A percentile compares a stretch with the other conserved stretches of the same genome.
phyloP scores from a whole-genome alignment of 2,113 vertebrate genomes.

The Brachyhypopomus gauderio region DNA sequence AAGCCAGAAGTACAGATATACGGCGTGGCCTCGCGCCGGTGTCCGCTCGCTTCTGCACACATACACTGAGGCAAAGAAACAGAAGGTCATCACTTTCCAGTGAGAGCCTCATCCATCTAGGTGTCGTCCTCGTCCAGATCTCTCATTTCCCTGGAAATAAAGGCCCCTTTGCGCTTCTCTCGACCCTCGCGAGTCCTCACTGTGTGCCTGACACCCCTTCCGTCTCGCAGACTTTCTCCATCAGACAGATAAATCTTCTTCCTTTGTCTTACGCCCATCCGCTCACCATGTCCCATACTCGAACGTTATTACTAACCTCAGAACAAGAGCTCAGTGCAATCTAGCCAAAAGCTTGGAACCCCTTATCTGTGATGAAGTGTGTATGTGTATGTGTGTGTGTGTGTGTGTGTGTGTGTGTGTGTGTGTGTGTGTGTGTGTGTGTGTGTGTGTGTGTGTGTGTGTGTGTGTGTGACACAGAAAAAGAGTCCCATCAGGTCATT shows the following conservation, averaged over 20 bases:
- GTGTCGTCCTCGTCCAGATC: constrained; percentile 50
- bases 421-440: constrained; percentile 36
- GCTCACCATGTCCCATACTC: constrained; percentile 52
- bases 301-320: constrained; percentile 66
- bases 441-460: constrained; percentile 31
- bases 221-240: constrained; percentile 59
- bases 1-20: constrained; percentile 6
- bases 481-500: constrained; percentile 39
- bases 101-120: constrained; percentile 56
- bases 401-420: too few species aligned
- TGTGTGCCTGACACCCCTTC: constrained; percentile 45
- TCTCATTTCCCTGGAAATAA: constrained; percentile 59
- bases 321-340: constrained; percentile 59
- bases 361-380: constrained; percentile 57
- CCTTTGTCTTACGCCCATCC: constrained; percentile 56
- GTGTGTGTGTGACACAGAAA: constrained; percentile 12
- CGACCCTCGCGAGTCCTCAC: constrained; percentile 31
- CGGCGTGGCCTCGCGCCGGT: constrained; percentile 20
- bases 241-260: constrained; percentile 65
- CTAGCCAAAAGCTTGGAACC: constrained; percentile 54
- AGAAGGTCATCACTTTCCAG: constrained; percentile 54
- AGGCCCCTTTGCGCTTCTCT: constrained; percentile 29
- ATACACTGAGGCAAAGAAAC: constrained; percentile 50
- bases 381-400: constrained; percentile 37
- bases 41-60: constrained; percentile 42